Conservation (phyloP, 2,113 vertebrate genomes). For the Donacobius atricapilla region DNA sequence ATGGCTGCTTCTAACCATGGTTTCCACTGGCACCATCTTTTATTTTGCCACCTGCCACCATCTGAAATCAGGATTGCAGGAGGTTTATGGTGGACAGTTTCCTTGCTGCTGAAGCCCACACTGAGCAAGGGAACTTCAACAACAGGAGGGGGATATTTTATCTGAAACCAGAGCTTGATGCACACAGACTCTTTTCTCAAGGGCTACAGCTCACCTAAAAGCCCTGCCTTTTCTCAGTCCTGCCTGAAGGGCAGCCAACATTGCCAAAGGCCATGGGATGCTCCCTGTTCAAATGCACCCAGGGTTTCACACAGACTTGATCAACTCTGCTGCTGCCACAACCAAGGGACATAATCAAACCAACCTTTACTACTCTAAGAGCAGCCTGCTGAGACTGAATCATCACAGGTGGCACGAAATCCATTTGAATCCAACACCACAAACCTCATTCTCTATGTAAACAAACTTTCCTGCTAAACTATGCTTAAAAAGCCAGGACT, state of each 20-base stretch:
- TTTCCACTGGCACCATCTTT: neutral
- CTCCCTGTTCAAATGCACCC: neutral
- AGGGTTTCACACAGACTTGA: rapidly evolving
- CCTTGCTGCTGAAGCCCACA: neutral
- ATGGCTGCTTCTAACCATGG: neutral
- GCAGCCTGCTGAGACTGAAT: neutral
- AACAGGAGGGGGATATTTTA: neutral
- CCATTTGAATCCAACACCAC: neutral
- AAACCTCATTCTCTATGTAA: neutral
- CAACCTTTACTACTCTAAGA: neutral
- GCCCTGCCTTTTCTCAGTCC: neutral
- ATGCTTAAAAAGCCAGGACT: neutral
- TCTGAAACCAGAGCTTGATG: neutral
- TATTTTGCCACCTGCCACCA: neutral
- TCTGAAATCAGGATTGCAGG: neutral
- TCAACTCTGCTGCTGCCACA: neutral
- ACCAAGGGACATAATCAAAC: neutral
- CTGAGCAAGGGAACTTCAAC: neutral
- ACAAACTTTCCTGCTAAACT: neutral
- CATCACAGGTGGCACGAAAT: neutral
- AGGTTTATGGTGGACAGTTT: neutral
- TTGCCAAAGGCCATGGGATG: neutral
- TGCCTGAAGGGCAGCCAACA: neutral
- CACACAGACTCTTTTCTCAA: neutral
- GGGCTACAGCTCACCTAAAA: neutral